These are phyloP conservation scores for Xiphophorus birchmanni DNA, from an alignment of 2,797 vertebrate genomes.

Conservation along the genomic window DNA sequence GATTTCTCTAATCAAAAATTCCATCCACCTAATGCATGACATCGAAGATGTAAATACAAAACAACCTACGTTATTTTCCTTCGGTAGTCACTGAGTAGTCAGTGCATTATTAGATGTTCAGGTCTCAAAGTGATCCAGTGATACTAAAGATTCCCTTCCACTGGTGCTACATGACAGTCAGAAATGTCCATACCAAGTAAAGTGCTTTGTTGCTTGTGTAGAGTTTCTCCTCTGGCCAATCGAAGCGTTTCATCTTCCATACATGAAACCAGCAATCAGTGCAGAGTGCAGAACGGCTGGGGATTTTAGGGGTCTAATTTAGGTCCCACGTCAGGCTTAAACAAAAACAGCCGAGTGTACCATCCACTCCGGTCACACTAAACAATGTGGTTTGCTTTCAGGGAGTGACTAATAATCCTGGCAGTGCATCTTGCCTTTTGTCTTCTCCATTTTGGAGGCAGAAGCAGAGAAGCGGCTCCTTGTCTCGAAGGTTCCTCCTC, in stretches of 20 bases:
- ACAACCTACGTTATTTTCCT: not conserved
- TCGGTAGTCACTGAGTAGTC: not conserved
- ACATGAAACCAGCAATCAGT: constrained; percentile 24
- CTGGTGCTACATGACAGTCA: not conserved
- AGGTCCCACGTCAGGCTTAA: constrained; percentile 57
- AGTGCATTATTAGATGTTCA: not conserved
- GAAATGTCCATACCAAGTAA: constrained; percentile 53
- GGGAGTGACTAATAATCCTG: constrained; percentile 34
- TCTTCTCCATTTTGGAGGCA: constrained; percentile 44
- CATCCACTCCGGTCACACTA: constrained; percentile 52
- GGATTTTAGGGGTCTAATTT: constrained; percentile 59
- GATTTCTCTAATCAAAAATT: not conserved
- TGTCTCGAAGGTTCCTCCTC: constrained; percentile 30
- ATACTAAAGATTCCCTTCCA: constrained; percentile 16
- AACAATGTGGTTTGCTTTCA: constrained; percentile 44
- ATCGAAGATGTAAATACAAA: not conserved
- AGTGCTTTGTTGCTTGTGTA: constrained; percentile 63
- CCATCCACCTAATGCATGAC: not conserved
- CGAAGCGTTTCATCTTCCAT: constrained; percentile 28
- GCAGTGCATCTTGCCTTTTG: constrained; percentile 18
- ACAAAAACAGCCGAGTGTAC: constrained; percentile 47
- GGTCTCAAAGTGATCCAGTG: not conserved
- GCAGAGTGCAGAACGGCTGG: constrained; percentile 37
- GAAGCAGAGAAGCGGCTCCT: constrained; percentile 33
- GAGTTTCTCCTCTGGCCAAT: constrained; percentile 27